Base-by-base conservation (phyloP, 2,797 vertebrate species). In the Manis crassicaudata region DNA sequence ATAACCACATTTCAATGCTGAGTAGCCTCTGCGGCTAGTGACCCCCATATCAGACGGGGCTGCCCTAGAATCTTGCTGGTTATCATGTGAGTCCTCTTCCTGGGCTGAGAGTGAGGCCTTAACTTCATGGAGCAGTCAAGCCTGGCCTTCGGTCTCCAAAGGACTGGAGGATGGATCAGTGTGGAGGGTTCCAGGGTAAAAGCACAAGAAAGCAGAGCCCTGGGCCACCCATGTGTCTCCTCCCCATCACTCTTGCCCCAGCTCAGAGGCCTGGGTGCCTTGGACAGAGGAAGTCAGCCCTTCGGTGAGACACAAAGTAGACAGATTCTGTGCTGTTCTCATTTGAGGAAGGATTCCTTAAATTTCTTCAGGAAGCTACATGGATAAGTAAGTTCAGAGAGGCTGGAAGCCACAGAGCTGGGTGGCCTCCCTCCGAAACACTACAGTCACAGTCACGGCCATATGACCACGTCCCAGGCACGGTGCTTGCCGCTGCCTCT, bases 201-300 rank as follows among this genome's bases (percentile, higher is more conserved):
- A 25, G 21, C 84, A 73, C n/a, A 5, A 50, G 72, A 43, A 73
- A 37, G 6, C 4, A 10, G 56, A 35, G 40, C 13, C 46, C 35
- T 32, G n/a, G 2, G 4, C 23, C 8, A 21, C 5, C 7, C 14
- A 3, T 52, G 3, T 0, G 9, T 5, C 40, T 2, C 4, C 29
- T 32, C 23, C 9, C 3, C 2, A 2, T 9, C n/a, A 25, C 50
- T 32, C 25, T 37, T 50, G 37, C 52, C 1, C 60, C 35, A 23
- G 13, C 46, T 10, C 27, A 1, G 10, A 87, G 29, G 4, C 54
- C 20, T 29, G 18, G 32, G 25, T 7, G 11, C 23, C 9, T 8
- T 32, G 10, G 32, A 32, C 6, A 21, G 27, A 88, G 21, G 40
- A 18, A 85, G 18, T 80, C 37, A 50, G 77, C 65, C 18, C 37